Evolutionary conservation across 2,888 invertebrate species (phyloP).

Genomic region (Leptodirus hochenwartii): DNA sequence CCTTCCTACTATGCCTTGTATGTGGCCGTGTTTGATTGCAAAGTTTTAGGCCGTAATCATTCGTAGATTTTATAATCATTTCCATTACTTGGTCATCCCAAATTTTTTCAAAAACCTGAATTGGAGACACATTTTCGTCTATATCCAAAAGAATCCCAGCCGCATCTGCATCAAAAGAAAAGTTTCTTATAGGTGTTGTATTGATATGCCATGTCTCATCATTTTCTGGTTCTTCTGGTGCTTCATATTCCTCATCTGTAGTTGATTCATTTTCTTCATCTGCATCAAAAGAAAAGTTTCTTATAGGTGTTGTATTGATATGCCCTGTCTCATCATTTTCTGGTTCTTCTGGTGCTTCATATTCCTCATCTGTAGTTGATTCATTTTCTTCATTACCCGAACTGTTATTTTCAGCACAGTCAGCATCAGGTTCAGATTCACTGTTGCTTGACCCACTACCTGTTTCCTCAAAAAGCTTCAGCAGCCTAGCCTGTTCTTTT

Average conservation of each 20-base stretch:
- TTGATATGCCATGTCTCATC: constrained; percentile 12
- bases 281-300: constrained; percentile 10
- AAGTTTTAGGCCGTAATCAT: constrained; percentile 11
- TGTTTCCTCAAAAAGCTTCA: constrained; percentile 11
- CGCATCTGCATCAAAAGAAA: constrained; percentile 10
- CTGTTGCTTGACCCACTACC: constrained; percentile 12
- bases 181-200: constrained; percentile 11
- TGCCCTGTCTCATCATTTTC: constrained; percentile 12
- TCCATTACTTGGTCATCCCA: constrained; percentile 11
- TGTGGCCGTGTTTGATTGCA: constrained; percentile 11
- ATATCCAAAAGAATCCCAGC: constrained; percentile 17
- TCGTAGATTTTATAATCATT: constrained; percentile 10
- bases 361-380: constrained; percentile 13
- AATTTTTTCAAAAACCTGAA: constrained; percentile 13
- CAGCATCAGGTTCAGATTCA: constrained; percentile 12
- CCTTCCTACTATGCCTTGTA: constrained; percentile 10
- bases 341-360: constrained; percentile 12
- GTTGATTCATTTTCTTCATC: constrained; percentile 12
- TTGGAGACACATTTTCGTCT: constrained; percentile 12
- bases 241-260: constrained; percentile 13
- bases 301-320: constrained; percentile 12
- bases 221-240: constrained; percentile 12
- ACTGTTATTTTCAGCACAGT: constrained; percentile 13
- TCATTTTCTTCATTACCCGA: constrained; percentile 13
- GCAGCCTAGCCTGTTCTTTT: constrained; percentile 11